Conservation (phyloP, 2,888 invertebrate genomes). For the Pterostichus niger region DNA sequence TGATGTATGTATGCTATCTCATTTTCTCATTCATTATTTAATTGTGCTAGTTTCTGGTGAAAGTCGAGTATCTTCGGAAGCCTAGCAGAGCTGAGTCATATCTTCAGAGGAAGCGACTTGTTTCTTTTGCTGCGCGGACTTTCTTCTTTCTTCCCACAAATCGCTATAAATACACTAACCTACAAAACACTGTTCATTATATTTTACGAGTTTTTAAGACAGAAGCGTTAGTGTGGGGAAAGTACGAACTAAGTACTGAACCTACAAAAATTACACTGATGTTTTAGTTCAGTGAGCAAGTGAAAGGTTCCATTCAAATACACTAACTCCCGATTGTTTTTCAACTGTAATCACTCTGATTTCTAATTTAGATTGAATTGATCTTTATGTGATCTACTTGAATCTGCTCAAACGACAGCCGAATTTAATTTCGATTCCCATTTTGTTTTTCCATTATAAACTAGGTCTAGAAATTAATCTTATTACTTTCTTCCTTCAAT, state of each 20-base stretch:
- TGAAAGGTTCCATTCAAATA: slow-evolving; percentile 53
- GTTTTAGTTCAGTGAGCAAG: slow-evolving; percentile 54
- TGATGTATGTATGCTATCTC: too few relatives aligned
- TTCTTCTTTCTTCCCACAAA: slow-evolving; percentile 26
- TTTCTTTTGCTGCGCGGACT: slow-evolving; percentile 5
- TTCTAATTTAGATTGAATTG: too few relatives aligned
- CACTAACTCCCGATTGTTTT: not conserved
- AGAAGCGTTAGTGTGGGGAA: not conserved
- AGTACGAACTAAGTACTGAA: not conserved
- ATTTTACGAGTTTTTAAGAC: too few relatives aligned
- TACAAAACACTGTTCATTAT: slow-evolving; percentile 7
- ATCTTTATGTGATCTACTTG: too few relatives aligned
- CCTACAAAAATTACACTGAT: not conserved
- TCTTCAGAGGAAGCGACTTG: too few relatives aligned
- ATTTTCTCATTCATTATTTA: not conserved
- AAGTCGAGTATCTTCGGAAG: not conserved
- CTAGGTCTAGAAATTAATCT: too few relatives aligned
- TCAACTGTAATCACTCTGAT: too few relatives aligned
- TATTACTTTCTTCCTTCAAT: too few relatives aligned
- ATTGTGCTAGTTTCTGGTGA: slow-evolving; percentile 45
- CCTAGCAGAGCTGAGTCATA: not conserved
- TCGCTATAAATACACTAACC: slow-evolving; percentile 4
- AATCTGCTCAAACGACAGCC: too few relatives aligned
- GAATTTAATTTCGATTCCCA: too few relatives aligned
- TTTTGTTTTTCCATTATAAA: too few relatives aligned